Evolutionary conservation across 2,113 vertebrate species (phyloP), one percentile per base, ranked within the genome.

Genomic region (Myiopsitta monachus): DNA sequence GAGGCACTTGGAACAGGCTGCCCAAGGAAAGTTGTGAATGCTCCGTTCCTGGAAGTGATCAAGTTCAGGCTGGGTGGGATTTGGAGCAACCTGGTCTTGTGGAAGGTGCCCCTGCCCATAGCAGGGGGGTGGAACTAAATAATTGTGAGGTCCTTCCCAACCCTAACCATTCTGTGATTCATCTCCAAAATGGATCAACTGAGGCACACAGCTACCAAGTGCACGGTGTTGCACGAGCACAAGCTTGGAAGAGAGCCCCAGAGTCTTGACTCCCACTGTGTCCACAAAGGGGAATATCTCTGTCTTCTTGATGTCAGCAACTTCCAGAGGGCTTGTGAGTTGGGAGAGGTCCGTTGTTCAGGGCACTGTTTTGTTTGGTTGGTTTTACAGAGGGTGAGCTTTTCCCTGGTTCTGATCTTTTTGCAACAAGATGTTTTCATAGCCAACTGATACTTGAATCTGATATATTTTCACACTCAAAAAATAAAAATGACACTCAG

Each of bases 391-490:
- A 89, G 81, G 74, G 67, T 10, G 33, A 95, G 67, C 11, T 66
- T 86, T 92, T 92, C 85, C 74, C 52, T 61, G 26, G 57, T 77
- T 95, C 95, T 92, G 72, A 81, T 87, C 83, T 87, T 94, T 69
- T 75, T 85, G 87, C 69, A 81, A 39, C 30, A 68, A 91, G 74
- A 91, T 52, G 33, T 83, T 91, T 92, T 84, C 75, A 72, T 17
- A 82, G 77, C 38, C 86, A 94, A 86, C 51, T 67, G 83, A 95
- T 76, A 92, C 77, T 41, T 69, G 39, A 67, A 89, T 72, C 36
- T 39, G 39, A 89, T 87, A 26, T 31, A 78, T 94, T 95, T 93
- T 88, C 76, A 88, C 86, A 57, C 57, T 59, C 57, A 59, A 59
- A 59, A 59, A 88, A 51, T 61, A 92, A 93, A 86, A 86, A 47